Percentiles rank a stretch among this genome's conserved stretches.
phyloP scores from a whole-genome alignment of 2,113 vertebrate species.

The Macrotus californicus region DNA sequence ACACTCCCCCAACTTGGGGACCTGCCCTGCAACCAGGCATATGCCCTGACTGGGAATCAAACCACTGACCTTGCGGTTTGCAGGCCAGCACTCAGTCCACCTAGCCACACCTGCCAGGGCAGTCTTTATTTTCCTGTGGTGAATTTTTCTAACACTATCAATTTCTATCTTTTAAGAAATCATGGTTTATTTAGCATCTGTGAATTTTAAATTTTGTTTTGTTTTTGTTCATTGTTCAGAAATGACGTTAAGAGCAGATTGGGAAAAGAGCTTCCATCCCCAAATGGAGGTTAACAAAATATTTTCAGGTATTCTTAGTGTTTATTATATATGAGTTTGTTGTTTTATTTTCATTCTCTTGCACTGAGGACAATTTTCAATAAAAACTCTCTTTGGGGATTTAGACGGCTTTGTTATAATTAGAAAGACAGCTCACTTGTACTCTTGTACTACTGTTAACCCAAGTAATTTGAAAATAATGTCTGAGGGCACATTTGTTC shows the following conservation, averaged over 20 bases:
- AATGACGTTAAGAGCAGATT: neutral
- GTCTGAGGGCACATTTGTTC: neutral
- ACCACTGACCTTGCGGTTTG: too few relatives aligned
- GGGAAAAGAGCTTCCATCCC: neutral
- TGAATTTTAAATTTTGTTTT: neutral
- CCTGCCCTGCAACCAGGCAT: too few relatives aligned
- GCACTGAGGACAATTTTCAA: conserved; percentile 16
- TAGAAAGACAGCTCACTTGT: neutral
- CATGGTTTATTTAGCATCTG: neutral
- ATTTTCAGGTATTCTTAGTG: neutral
- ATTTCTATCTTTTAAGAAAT: neutral
- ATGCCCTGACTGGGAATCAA: too few relatives aligned
- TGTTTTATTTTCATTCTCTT: conserved; percentile 45
- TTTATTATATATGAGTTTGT: neutral
- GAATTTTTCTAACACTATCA: neutral
- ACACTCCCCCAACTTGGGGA: too few relatives aligned
- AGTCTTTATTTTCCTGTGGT: neutral
- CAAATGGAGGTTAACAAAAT: neutral
- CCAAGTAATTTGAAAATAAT: conserved; percentile 22
- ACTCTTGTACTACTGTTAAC: neutral
- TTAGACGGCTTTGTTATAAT: conserved; percentile 34
- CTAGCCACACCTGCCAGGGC: too few relatives aligned
- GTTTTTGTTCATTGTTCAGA: neutral
- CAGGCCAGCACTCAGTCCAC: too few relatives aligned
- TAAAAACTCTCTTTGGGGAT: conserved; percentile 5